Base-by-base conservation (phyloP, 2,113 vertebrate species). In the Ochotona curzoniae region DNA sequence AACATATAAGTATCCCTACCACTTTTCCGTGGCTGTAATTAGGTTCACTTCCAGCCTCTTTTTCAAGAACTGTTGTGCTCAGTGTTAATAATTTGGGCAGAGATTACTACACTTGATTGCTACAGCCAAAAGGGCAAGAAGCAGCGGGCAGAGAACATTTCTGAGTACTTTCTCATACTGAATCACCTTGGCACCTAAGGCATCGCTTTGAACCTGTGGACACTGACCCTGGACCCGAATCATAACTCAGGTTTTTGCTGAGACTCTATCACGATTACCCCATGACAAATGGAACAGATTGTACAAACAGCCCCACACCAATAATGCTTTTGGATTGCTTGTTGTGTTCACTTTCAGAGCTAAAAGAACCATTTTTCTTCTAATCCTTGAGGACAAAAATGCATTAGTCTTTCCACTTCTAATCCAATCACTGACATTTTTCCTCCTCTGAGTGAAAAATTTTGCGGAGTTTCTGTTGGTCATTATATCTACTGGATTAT, bases 341-440 rank as follows among this genome's bases (percentile, higher is more conserved):
- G 79, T 94, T 97, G 91, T 97, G 71, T 70, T 98, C 95, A 95
- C 89, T 97, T 64, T 0, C 78, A 82, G 90, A 94, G 70, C n/a
- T 95, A 83, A 97, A 96, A 96, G 94, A 97, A 95, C 66, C 70
- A 97, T 98, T 98, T 98, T 97, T 98, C 96, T 97, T 98, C 90
- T 89, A 93, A 96, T 93, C 95, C 95, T 96, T 97, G 94, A 97
- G 93, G 97, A 96, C 85, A 96, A 69, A 98, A 97, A 79, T 88
- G 66, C 93, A 95, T 96, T 96, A 93, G 85, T 97, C 51, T 97
- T 80, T 94, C 83, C 20, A 89, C 38, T 87, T 97, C 79, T 96
- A 96, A 97, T 97, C 90, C 96, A 97, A 84, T 97, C 94, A 92
- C 82, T 89, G 83, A 25, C 74, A 89, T 73, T 97, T 95, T 87